Conservation (phyloP, 1,140 invertebrate genomes). For the Drosophila teissieri region DNA sequence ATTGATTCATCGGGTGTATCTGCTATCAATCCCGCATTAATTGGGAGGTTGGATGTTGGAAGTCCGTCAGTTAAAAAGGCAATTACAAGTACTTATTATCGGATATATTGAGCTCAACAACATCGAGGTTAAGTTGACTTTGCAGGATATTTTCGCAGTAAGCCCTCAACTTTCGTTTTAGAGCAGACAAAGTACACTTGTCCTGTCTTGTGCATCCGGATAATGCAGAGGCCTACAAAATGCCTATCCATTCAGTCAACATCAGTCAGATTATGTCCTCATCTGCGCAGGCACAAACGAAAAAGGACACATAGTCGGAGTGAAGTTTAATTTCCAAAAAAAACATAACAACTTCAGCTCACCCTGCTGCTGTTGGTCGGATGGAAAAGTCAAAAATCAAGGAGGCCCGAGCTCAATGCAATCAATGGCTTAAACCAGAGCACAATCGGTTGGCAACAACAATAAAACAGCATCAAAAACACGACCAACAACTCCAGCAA, state of each 20-base stretch:
- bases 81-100: slow-evolving; percentile 14
- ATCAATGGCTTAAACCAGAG: slow-evolving; percentile 74
- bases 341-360: slow-evolving; percentile 58
- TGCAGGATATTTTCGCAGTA: slow-evolving; percentile 6
- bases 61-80: neutral
- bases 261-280: slow-evolving; percentile 59
- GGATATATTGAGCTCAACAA: neutral
- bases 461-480: slow-evolving; percentile 31
- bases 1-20: no score
- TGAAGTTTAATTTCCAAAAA: slow-evolving; percentile 57
- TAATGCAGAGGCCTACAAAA: slow-evolving; percentile 53
- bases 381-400: slow-evolving; percentile 58
- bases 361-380: slow-evolving; percentile 16
- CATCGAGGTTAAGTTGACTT: slow-evolving; percentile 1
- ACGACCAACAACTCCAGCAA: slow-evolving; percentile 68
- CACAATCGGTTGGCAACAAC: slow-evolving; percentile 30
- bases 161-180: slow-evolving; percentile 13
- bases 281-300: slow-evolving; percentile 25
- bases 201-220: slow-evolving; percentile 10
- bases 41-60: neutral
- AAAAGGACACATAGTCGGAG: slow-evolving; percentile 7
- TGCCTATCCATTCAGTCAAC: slow-evolving; percentile 62
- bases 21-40: neutral
- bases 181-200: slow-evolving; percentile 8
- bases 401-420: slow-evolving; percentile 59